Conservation (phyloP, 2,888 invertebrate species). For the Hipparchia semele region DNA sequence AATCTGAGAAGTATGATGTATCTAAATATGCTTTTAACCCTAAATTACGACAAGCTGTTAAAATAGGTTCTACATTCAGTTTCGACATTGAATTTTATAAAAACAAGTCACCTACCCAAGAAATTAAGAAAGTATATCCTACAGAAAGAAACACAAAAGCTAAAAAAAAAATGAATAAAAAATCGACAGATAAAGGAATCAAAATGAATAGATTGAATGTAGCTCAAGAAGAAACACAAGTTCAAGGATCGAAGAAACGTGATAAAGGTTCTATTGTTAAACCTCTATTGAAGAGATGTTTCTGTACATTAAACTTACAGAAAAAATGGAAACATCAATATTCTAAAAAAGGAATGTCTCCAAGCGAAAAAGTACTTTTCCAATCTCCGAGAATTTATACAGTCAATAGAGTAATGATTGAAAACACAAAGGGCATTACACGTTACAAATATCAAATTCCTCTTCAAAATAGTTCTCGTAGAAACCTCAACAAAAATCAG, state of each 20-base stretch:
- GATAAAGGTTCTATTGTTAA: constrained; percentile 42
- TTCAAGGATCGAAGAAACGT: constrained; percentile 33
- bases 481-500: neutral
- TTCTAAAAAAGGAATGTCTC: constrained; percentile 3
- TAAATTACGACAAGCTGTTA: constrained; percentile 37
- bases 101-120: constrained; percentile 27
- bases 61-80: constrained; percentile 44
- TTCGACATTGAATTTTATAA: constrained; percentile 45
- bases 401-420: constrained; percentile 34
- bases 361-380: constrained; percentile 10
- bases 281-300: constrained; percentile 52
- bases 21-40: neutral
- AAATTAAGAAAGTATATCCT: constrained; percentile 2
- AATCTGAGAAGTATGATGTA: neutral
- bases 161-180: constrained; percentile 10
- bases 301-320: constrained; percentile 50
- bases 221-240: constrained; percentile 39
- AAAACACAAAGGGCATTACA: neutral
- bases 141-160: constrained; percentile 16
- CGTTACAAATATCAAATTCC: neutral
- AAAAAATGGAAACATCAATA: constrained; percentile 38
- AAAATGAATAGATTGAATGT: constrained; percentile 33
- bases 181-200: constrained; percentile 23
- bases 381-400: constrained; percentile 27
- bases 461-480: neutral